phyloP scores from a whole-genome alignment of 2,888 invertebrate species.

The Cantharis flavilabris region DNA sequence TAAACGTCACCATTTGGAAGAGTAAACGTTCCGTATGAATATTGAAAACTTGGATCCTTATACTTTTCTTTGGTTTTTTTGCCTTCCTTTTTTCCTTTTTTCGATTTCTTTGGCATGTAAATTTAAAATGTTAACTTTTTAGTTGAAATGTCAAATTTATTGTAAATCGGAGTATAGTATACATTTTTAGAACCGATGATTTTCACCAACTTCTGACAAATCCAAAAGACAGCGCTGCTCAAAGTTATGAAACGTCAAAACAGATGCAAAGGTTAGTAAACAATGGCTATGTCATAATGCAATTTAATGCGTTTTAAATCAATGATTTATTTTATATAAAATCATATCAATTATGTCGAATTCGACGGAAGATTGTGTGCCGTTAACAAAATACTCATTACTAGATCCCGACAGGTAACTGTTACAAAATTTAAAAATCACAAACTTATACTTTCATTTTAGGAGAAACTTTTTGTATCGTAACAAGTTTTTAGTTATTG shows the following conservation, averaged over 20 bases:
- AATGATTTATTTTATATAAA: background rate
- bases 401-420: constrained; percentile 33
- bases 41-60: constrained; percentile 31
- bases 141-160: background rate
- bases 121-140: background rate
- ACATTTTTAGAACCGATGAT: background rate
- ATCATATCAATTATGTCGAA: constrained; percentile 1
- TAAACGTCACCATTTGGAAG: constrained; percentile 64
- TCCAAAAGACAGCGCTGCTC: background rate
- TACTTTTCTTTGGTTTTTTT: background rate
- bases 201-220: background rate
- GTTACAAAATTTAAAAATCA: background rate
- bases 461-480: background rate
- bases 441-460: background rate
- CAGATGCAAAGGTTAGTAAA: background rate
- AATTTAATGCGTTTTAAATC: background rate
- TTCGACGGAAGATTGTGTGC: constrained; percentile 31
- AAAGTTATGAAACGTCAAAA: background rate
- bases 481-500: background rate
- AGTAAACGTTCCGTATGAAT: constrained; percentile 52
- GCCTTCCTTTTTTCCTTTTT: background rate
- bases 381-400: constrained; percentile 35
- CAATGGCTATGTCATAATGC: background rate
- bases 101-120: background rate
- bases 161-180: background rate